phyloP scores from a whole-genome alignment of 2,797 vertebrate genomes.

The Cephalopachus bancanus region DNA sequence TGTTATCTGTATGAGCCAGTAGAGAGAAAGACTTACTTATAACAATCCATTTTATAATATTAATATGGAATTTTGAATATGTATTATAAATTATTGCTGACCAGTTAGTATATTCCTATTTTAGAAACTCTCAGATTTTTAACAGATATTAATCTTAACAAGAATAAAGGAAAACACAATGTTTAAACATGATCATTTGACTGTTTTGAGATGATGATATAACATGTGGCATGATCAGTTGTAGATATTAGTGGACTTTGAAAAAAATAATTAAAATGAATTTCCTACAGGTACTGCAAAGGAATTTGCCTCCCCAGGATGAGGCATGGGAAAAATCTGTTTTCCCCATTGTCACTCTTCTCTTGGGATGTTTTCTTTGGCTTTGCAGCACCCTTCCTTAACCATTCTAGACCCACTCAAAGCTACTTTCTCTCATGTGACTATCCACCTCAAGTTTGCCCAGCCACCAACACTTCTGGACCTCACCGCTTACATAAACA shows the following conservation, averaged over 20 bases:
- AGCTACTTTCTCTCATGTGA: neutral
- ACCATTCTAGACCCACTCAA: neutral
- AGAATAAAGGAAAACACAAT: neutral
- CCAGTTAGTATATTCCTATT: neutral
- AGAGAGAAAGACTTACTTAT: neutral
- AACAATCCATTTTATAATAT: constrained; percentile 2
- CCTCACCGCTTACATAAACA: neutral
- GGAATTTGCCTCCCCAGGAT: neutral
- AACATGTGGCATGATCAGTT: neutral
- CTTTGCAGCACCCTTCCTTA: neutral
- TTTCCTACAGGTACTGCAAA: neutral
- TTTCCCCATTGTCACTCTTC: neutral
- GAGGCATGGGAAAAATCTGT: neutral
- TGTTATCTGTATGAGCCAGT: neutral
- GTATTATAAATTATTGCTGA: neutral
- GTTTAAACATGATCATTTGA: neutral
- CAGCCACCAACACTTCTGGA: neutral
- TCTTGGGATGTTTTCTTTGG: neutral
- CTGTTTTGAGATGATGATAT: neutral
- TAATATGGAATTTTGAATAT: neutral
- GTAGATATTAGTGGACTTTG: neutral
- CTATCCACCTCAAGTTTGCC: neutral
- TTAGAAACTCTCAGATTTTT: constrained; percentile 19
- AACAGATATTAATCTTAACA: neutral
- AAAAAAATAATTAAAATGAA: neutral